A percentile compares a stretch with the other conserved stretches of the same genome.
Evolutionary conservation across 2,113 vertebrate genomes (phyloP).

Genomic region (Fulica atra): DNA sequence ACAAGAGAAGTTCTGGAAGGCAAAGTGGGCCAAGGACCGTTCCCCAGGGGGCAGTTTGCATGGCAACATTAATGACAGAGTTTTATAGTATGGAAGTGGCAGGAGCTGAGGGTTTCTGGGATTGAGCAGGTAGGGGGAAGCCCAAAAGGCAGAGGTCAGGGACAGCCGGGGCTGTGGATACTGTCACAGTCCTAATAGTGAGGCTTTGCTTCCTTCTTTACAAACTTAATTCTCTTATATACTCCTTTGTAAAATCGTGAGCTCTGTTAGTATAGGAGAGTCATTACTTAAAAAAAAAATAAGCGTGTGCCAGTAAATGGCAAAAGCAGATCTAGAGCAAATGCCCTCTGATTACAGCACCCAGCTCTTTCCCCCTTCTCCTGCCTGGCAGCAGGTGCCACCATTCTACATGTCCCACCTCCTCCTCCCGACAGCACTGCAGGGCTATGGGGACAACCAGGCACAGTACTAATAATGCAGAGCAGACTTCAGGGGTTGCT

Average conservation of each 20-base stretch:
- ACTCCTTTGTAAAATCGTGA: background rate
- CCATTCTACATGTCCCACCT: background rate
- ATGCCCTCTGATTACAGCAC: background rate
- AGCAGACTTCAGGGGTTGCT: background rate
- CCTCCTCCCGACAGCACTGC: accelerated
- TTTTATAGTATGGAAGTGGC: background rate
- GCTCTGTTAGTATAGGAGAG: background rate
- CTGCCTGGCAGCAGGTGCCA: accelerated
- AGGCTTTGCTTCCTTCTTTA: background rate
- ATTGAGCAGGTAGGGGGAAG: accelerated
- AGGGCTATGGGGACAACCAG: background rate
- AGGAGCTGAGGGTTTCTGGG: background rate
- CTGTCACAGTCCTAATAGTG: background rate
- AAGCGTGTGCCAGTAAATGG: background rate
- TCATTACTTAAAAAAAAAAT: background rate
- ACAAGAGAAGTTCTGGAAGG: background rate
- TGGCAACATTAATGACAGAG: accelerated
- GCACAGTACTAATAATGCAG: background rate
- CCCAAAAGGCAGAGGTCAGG: background rate
- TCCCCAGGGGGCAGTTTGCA: background rate
- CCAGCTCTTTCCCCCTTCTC: background rate
- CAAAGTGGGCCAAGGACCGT: background rate
- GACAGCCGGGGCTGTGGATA: accelerated
- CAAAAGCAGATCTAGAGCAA: background rate
- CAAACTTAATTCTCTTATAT: background rate